Evolutionary conservation across 2,888 invertebrate genomes (phyloP).

Genomic region (Epinotia brunnichana): DNA sequence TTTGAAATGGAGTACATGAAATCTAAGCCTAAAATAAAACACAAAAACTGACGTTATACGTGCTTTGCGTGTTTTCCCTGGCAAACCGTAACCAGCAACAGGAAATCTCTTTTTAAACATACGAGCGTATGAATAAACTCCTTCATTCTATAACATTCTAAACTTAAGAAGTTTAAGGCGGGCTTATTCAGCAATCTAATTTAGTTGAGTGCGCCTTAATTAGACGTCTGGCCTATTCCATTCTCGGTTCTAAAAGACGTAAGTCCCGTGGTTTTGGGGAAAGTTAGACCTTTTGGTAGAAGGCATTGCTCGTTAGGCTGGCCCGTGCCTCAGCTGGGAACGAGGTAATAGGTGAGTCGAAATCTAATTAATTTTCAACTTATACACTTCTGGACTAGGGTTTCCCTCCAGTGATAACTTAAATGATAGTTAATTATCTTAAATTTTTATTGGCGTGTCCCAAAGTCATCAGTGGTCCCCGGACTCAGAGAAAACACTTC

Average conservation of each 20-base stretch:
- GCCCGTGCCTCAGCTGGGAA: constrained; percentile 16
- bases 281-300: constrained; percentile 1
- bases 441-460: too few species aligned
- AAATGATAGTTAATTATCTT: background rate
- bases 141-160: constrained; percentile 31
- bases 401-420: background rate
- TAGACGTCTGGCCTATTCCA: constrained; percentile 50
- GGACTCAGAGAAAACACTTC: background rate
- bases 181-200: constrained; percentile 43
- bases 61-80: background rate
- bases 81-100: background rate
- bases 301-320: background rate
- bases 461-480: too few species aligned
- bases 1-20: background rate
- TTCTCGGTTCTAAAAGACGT: background rate
- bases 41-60: background rate
- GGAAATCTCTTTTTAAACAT: background rate
- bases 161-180: constrained; percentile 36
- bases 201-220: constrained; percentile 49
- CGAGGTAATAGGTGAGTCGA: constrained; percentile 32
- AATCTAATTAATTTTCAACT: constrained; percentile 37
- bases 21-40: background rate
- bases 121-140: constrained; percentile 19
- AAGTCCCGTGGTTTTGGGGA: background rate
- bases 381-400: constrained; percentile 27